phyloP scores from a whole-genome alignment of 2,797 vertebrate species.

The Ctenochaetus hawaiiensis region DNA sequence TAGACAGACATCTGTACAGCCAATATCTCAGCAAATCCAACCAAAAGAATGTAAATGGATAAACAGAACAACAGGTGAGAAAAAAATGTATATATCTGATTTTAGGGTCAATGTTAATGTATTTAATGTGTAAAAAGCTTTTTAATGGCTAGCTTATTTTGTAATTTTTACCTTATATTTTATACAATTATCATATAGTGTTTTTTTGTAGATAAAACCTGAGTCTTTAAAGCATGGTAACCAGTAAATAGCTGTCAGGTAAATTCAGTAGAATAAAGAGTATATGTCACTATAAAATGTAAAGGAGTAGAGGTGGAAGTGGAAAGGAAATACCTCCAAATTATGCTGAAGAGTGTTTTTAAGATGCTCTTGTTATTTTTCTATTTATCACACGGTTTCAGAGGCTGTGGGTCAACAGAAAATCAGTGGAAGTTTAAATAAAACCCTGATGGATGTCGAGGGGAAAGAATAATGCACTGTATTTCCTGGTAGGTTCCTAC shows the following conservation, averaged over 20 bases:
- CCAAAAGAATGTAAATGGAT: too few species aligned
- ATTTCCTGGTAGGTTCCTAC: conserved; percentile 14
- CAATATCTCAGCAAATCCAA: too few species aligned
- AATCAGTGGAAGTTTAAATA: conserved; percentile 68
- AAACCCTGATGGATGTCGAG: conserved; percentile 57
- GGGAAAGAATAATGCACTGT: conserved; percentile 49
- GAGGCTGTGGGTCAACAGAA: conserved; percentile 35
- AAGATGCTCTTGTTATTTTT: conserved; percentile 36
- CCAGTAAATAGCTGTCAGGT: background rate
- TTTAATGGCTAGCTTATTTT: background rate
- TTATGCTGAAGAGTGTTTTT: conserved; percentile 17
- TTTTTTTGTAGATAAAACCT: background rate
- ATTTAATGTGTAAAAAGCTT: too few species aligned
- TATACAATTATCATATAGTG: background rate
- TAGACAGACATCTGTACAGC: too few species aligned
- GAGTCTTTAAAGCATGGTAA: background rate
- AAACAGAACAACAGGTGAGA: too few species aligned
- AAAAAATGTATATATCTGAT: too few species aligned
- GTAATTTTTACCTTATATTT: background rate
- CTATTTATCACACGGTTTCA: conserved; percentile 41
- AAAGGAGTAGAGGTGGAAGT: background rate
- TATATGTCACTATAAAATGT: background rate
- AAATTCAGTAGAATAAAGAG: background rate
- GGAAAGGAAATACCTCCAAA: background rate
- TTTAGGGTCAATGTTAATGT: too few species aligned